These are phyloP conservation scores for Polymixis flavicincta DNA, from an alignment of 2,888 invertebrate genomes.

Conservation along the genomic window DNA sequence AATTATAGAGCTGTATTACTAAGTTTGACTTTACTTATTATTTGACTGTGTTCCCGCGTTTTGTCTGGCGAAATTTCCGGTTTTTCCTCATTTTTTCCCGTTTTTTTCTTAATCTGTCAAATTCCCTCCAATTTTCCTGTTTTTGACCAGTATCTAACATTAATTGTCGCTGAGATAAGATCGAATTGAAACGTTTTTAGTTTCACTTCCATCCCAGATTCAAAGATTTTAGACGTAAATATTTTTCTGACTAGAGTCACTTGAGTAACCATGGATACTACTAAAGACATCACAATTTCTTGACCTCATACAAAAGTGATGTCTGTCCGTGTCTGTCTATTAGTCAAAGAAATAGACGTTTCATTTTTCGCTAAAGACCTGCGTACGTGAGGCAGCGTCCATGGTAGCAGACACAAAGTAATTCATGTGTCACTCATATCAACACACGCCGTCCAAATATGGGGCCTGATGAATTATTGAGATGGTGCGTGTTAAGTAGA, in stretches of 20 bases:
- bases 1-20: neutral
- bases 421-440: slow-evolving; percentile 81
- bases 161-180: neutral
- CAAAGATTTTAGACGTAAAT: neutral
- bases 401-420: slow-evolving; percentile 58
- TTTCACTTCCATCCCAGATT: neutral
- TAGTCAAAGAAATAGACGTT: slow-evolving; percentile 12
- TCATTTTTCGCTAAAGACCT: slow-evolving; percentile 37
- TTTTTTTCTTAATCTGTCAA: too few relatives aligned
- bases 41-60: neutral
- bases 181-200: neutral
- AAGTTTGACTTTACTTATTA: neutral
- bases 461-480: slow-evolving; percentile 76
- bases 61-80: neutral
- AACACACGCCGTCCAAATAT: slow-evolving; percentile 76
- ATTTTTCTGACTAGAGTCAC: neutral
- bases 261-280: neutral
- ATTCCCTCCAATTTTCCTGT: neutral
- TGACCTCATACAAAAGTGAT: neutral
- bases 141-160: neutral
- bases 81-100: too few relatives aligned
- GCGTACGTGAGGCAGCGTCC: slow-evolving; percentile 42
- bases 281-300: neutral
- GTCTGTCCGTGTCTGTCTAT: slow-evolving; percentile 2
- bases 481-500: slow-evolving; percentile 66